A percentile compares a stretch with the other conserved stretches of the same genome.
Conservation (phyloP, 2,888 invertebrate species). For the Acanthosepion esculentum region DNA sequence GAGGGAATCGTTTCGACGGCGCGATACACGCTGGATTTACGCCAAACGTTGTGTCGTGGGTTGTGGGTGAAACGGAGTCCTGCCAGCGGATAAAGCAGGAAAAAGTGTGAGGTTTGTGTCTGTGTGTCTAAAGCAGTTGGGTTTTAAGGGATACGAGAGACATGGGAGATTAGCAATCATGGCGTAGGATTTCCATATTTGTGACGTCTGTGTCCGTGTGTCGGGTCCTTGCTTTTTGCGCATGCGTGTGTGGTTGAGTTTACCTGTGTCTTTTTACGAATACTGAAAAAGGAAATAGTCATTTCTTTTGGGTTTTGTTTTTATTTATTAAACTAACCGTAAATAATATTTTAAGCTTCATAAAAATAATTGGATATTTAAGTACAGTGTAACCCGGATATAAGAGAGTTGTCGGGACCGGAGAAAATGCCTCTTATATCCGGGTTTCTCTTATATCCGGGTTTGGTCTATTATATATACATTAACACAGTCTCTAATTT, state of each 20-base stretch:
- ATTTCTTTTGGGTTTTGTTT: too few relatives aligned
- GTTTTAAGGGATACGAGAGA: background rate
- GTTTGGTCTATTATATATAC: too few relatives aligned
- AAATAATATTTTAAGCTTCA: too few relatives aligned
- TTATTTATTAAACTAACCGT: too few relatives aligned
- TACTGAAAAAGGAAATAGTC: too few relatives aligned
- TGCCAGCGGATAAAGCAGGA: background rate
- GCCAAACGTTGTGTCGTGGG: background rate
- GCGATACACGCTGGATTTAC: background rate
- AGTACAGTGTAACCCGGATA: too few relatives aligned
- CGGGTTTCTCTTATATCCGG: too few relatives aligned
- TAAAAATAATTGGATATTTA: too few relatives aligned
- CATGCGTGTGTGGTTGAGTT: background rate
- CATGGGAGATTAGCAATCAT: background rate
- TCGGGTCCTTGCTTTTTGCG: background rate
- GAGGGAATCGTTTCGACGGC: background rate
- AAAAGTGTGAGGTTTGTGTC: background rate
- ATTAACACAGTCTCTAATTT: too few relatives aligned
- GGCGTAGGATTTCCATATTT: background rate
- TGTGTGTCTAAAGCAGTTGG: constrained; percentile 2
- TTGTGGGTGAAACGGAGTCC: background rate
- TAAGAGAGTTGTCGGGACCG: too few relatives aligned
- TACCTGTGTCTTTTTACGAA: too few relatives aligned
- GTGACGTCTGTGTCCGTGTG: background rate
- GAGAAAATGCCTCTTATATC: too few relatives aligned